A percentile compares a stretch with the other conserved stretches of the same genome.
Conservation (phyloP, 2,888 invertebrate species). For the Diadegma fenestrale region DNA sequence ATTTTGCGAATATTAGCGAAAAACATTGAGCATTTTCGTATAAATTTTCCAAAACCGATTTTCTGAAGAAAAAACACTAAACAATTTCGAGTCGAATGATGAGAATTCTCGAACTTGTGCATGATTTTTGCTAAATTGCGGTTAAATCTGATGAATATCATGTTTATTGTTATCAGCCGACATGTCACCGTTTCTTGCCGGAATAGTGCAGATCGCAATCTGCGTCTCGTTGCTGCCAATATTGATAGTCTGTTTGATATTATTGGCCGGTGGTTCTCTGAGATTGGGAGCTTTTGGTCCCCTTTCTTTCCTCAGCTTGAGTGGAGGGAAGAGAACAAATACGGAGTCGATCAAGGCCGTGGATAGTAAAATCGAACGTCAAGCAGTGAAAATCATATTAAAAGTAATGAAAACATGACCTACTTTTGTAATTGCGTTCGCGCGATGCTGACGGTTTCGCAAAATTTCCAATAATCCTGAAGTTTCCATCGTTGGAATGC, state of each 20-base stretch:
- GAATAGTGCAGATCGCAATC: conserved; percentile 40
- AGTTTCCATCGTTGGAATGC: too few species aligned
- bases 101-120: too few species aligned
- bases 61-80: too few species aligned
- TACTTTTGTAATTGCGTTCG: background rate
- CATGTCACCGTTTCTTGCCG: conserved; percentile 65
- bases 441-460: background rate
- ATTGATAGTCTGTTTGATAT: conserved; percentile 65
- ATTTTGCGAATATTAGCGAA: background rate
- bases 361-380: conserved; percentile 62
- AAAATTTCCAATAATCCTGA: too few species aligned
- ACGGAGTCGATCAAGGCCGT: conserved; percentile 33
- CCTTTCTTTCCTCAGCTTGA: conserved; percentile 71
- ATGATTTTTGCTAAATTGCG: too few species aligned
- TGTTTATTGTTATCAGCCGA: conserved; percentile 70
- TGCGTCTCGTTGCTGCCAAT: conserved; percentile 36
- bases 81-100: too few species aligned
- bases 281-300: conserved; percentile 74
- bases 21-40: too few species aligned
- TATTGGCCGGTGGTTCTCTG: conserved; percentile 72
- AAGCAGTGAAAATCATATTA: conserved; percentile 72
- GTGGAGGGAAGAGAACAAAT: conserved; percentile 26
- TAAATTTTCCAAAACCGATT: too few species aligned
- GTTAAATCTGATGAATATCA: background rate
- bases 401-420: conserved; percentile 68